A percentile compares a stretch with the other conserved stretches of the same genome.
Evolutionary conservation across 1,140 invertebrate species (phyloP).

Genomic region (Drosophila nebulosa): DNA sequence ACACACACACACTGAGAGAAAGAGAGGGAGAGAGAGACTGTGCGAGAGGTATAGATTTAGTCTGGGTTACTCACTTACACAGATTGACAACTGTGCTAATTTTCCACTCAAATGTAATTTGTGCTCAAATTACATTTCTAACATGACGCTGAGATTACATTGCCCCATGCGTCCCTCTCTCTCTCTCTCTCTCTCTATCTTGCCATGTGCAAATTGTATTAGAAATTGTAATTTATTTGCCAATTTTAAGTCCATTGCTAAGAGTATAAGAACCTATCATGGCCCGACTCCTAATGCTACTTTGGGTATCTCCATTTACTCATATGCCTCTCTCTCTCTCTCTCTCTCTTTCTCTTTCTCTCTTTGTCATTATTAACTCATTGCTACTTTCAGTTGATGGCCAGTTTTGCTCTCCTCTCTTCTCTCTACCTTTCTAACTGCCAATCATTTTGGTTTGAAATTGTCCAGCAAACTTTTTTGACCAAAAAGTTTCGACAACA

Average conservation of each 20-base stretch:
- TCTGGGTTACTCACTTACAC: constrained; percentile 4
- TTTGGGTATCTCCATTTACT: neutral
- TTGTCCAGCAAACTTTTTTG: neutral
- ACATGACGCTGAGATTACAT: constrained; percentile 61
- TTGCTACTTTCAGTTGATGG: neutral
- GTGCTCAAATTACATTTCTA: constrained; percentile 71
- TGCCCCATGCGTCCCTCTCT: neutral
- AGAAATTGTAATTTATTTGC: constrained; percentile 74
- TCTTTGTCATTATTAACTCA: neutral
- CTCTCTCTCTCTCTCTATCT: neutral
- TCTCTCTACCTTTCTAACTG: neutral
- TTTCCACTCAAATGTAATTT: constrained; percentile 74
- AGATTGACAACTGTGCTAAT: constrained; percentile 76
- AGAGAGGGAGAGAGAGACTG: neutral
- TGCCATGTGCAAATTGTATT: constrained; percentile 57
- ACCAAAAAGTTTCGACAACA: neutral
- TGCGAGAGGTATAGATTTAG: neutral
- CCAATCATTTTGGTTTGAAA: neutral
- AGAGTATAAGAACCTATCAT: neutral
- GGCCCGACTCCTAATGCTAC: neutral
- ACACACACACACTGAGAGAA: constrained; percentile 4
- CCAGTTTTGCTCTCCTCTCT: neutral
- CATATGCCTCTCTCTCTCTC: no score
- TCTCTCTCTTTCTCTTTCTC: neutral
- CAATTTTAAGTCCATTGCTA: constrained; percentile 41